phyloP scores from a whole-genome alignment of 1,140 invertebrate species.

The Scaptomyza montana region DNA sequence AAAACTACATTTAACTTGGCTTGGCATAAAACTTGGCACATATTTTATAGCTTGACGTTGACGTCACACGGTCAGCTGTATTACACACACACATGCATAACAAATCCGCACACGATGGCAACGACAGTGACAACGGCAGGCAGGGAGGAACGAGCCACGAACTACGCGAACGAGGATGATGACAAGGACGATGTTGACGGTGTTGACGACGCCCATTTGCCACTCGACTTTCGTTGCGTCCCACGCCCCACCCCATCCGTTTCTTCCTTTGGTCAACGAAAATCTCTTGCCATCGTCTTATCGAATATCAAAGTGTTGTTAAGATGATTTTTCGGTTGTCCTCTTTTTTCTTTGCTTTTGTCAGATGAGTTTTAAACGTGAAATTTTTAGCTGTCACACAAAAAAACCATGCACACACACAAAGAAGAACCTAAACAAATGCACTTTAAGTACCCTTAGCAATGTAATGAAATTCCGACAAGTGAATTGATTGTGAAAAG shows the following conservation, averaged over 20 bases:
- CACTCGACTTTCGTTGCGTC: neutral
- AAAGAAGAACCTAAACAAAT: constrained; percentile 18
- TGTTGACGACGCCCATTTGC: constrained; percentile 35
- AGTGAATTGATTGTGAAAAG: constrained; percentile 28
- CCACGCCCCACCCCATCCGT: neutral
- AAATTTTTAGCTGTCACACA: constrained; percentile 40
- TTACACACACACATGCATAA: neutral
- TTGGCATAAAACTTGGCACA: constrained; percentile 59
- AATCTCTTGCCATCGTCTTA: constrained; percentile 48
- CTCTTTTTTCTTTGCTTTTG: constrained; percentile 16
- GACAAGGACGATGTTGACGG: constrained; percentile 7
- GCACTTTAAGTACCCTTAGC: constrained; percentile 18
- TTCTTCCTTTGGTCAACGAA: neutral
- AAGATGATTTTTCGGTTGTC: constrained; percentile 65
- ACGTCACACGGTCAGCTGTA: constrained; percentile 61
- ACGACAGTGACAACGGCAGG: constrained; percentile 39
- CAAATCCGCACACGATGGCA: constrained; percentile 5
- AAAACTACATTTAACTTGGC: constrained; percentile 52
- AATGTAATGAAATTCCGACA: constrained; percentile 17
- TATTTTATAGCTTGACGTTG: constrained; percentile 69
- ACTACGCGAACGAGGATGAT: neutral
- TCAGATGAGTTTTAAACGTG: constrained; percentile 60
- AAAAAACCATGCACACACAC: constrained; percentile 2
- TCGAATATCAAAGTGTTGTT: constrained; percentile 79
- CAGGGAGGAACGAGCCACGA: neutral